These are phyloP conservation scores for Parapsyche elsis DNA, from an alignment of 1,140 invertebrate species.

Conservation along the genomic window DNA sequence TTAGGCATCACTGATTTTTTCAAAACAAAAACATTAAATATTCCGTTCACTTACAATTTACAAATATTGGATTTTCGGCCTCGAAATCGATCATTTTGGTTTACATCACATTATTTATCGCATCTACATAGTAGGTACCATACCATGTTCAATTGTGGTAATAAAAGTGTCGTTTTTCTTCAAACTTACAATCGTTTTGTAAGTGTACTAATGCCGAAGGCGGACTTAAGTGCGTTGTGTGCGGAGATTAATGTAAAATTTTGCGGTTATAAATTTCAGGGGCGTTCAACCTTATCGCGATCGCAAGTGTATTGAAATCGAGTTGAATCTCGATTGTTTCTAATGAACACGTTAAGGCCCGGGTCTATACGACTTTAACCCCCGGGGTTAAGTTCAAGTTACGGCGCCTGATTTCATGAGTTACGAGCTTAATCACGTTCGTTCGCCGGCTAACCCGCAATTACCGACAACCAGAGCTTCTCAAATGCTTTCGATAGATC, in stretches of 20 bases:
- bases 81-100: background rate
- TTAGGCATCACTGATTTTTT: background rate
- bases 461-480: conserved; percentile 17
- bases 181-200: too few relatives aligned
- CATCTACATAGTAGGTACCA: too few relatives aligned
- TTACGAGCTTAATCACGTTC: conserved; percentile 39
- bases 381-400: conserved; percentile 44
- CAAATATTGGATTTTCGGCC: background rate
- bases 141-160: too few relatives aligned
- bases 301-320: conserved; percentile 21
- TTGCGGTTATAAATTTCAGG: too few relatives aligned
- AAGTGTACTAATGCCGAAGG: too few relatives aligned
- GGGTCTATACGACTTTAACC: conserved; percentile 33
- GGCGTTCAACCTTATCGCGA: conserved; percentile 1
- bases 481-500: background rate
- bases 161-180: too few relatives aligned
- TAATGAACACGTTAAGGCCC: conserved; percentile 35
- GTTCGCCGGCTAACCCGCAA: conserved; percentile 5
- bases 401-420: conserved; percentile 40
- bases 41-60: conserved; percentile 14
- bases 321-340: conserved; percentile 36
- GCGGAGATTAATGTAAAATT: too few relatives aligned
- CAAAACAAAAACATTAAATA: background rate
- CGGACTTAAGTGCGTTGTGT: too few relatives aligned
- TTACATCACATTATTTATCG: too few relatives aligned